These are phyloP conservation scores for Antechinus flavipes DNA, from an alignment of 2,113 vertebrate species.

Conservation along the genomic window DNA sequence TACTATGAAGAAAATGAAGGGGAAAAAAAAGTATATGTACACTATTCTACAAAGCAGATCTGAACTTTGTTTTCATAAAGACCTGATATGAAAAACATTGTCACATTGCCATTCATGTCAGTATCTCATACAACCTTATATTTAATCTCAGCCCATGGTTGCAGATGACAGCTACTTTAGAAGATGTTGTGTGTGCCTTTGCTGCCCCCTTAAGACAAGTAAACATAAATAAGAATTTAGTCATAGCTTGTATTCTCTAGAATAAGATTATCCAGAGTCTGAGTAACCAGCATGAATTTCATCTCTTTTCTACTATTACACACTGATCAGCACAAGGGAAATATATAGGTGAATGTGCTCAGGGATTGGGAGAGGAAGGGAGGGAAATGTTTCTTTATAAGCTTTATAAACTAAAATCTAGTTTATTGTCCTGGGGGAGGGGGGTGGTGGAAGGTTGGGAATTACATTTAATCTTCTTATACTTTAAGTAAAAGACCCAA, in stretches of 20 bases:
- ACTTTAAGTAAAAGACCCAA: neutral
- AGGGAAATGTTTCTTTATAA: too few relatives aligned
- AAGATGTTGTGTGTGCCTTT: slow-evolving; percentile 75
- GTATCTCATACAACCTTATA: slow-evolving; percentile 65
- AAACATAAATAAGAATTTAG: slow-evolving; percentile 81
- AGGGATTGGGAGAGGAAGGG: neutral
- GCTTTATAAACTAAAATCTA: neutral
- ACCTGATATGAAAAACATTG: slow-evolving; percentile 67
- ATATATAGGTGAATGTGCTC: slow-evolving; percentile 28
- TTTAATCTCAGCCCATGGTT: slow-evolving; percentile 72
- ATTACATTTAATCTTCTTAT: neutral
- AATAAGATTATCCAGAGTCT: slow-evolving; percentile 58
- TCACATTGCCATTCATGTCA: slow-evolving; percentile 68
- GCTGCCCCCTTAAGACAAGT: slow-evolving; percentile 86
- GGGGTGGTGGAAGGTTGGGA: neutral
- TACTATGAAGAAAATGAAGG: neutral
- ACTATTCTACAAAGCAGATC: slow-evolving; percentile 60
- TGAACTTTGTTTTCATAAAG: slow-evolving; percentile 70
- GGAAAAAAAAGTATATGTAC: neutral
- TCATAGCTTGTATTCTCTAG: slow-evolving; percentile 1
- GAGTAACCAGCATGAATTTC: neutral
- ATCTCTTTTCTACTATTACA: neutral
- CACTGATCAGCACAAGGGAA: neutral
- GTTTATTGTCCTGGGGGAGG: slow-evolving; percentile 6
- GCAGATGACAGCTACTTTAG: slow-evolving; percentile 30